phyloP scores from a whole-genome alignment of 1,140 invertebrate genomes.

The Zaprionus gabonicus region DNA sequence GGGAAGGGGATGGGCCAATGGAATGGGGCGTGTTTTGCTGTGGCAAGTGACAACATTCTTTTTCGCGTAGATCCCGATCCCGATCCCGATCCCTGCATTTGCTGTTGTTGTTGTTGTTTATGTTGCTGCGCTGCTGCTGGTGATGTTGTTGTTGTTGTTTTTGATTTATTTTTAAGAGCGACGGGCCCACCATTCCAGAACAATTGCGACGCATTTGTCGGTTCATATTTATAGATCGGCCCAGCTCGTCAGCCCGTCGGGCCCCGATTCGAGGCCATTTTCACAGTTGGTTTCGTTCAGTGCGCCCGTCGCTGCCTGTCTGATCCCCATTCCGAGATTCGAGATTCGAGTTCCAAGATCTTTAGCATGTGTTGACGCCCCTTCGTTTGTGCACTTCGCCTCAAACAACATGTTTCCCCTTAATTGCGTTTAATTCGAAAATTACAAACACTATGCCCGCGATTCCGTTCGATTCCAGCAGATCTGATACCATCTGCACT shows the following conservation, averaged over 20 bases:
- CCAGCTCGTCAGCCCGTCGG: constrained; percentile 6
- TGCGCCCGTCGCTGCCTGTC: constrained; percentile 5
- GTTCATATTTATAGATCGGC: constrained; percentile 62
- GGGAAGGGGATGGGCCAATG: not conserved
- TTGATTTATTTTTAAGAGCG: constrained; percentile 25
- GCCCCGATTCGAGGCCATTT: constrained; percentile 48
- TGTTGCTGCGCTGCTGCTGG: not conserved
- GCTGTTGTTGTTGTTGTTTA: constrained; percentile 23
- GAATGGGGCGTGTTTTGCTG: constrained; percentile 2
- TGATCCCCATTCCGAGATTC: not conserved
- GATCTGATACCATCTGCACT: constrained; percentile 11
- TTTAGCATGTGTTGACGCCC: constrained; percentile 51
- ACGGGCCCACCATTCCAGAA: constrained; percentile 31
- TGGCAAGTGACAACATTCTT: constrained; percentile 59
- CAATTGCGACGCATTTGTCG: constrained; percentile 49
- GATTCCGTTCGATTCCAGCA: constrained; percentile 13
- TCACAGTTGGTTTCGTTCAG: constrained; percentile 73
- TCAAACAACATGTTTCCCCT: constrained; percentile 38
- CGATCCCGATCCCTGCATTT: constrained; percentile 28
- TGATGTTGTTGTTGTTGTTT: constrained; percentile 25
- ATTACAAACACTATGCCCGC: constrained; percentile 21
- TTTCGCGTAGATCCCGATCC: constrained; percentile 43
- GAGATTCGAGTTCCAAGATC: constrained; percentile 15
- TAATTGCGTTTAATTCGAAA: constrained; percentile 52
- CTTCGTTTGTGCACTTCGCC: constrained; percentile 10